A percentile compares a stretch with the other conserved stretches of the same genome.
Conservation (phyloP, 2,113 vertebrate species). For the Natator depressus region DNA sequence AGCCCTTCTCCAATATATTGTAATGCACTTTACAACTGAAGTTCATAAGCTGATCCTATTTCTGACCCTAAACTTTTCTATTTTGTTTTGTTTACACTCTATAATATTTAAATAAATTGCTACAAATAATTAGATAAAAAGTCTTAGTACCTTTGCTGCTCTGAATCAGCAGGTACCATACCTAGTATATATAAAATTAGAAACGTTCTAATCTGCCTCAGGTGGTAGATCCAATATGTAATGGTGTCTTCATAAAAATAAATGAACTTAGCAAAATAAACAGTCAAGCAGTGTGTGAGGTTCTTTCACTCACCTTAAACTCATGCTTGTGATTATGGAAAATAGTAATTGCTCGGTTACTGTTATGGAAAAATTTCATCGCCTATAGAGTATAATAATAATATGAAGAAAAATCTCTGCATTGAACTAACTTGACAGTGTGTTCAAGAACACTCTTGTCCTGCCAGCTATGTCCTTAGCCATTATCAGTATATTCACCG, state of each 20-base stretch:
- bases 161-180: not conserved
- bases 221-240: constrained; percentile 42
- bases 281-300: constrained; percentile 26
- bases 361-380: not conserved
- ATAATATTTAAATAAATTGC: not conserved
- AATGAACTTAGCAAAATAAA: constrained; percentile 19
- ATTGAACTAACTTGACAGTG: not conserved
- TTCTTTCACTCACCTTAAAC: constrained; percentile 1
- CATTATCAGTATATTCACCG: not conserved
- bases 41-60: not conserved
- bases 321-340: not conserved
- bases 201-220: constrained; percentile 35
- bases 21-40: not conserved
- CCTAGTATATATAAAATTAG: not conserved
- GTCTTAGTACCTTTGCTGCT: not conserved
- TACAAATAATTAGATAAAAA: not conserved
- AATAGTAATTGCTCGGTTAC: not conserved
- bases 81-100: not conserved
- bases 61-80: not conserved
- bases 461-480: not conserved
- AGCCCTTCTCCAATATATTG: not conserved
- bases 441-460: not conserved
- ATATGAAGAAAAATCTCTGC: constrained; percentile 24
- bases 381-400: not conserved
- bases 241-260: constrained; percentile 52